These are phyloP conservation scores for Bettongia penicillata DNA, from an alignment of 2,113 vertebrate genomes.

Conservation along the genomic window DNA sequence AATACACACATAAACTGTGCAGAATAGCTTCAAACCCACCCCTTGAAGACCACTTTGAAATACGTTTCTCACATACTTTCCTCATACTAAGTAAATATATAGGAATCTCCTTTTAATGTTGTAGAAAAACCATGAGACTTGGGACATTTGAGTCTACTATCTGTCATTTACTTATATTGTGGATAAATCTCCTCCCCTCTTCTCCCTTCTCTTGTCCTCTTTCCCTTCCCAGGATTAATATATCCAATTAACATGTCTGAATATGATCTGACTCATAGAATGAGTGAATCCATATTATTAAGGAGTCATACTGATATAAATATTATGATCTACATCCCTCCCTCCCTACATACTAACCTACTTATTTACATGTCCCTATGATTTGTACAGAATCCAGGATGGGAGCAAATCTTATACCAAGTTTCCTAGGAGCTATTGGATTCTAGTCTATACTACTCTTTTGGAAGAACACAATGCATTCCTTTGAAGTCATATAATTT, in stretches of 20 bases:
- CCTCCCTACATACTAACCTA: neutral
- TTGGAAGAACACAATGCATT: neutral
- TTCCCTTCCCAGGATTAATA: neutral
- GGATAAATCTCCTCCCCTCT: neutral
- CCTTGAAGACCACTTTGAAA: conserved; percentile 15
- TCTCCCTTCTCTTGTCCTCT: neutral
- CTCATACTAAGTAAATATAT: conserved; percentile 43
- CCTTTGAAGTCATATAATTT: neutral
- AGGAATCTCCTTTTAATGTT: conserved; percentile 5
- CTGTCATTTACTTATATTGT: neutral
- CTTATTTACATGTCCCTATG: neutral
- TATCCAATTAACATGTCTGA: neutral
- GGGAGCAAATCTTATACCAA: neutral
- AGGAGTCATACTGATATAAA: neutral
- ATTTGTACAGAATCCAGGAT: neutral
- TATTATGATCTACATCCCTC: neutral
- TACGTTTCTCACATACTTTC: neutral
- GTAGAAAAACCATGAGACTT: neutral
- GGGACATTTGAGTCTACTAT: neutral
- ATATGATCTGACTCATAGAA: conserved; percentile 3
- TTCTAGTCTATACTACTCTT: neutral
- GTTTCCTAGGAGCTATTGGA: neutral
- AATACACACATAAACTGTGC: conserved; percentile 58
- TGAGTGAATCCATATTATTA: conserved; percentile 41
- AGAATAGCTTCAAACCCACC: conserved; percentile 40